Evolutionary conservation across 2,888 invertebrate genomes (phyloP).

Genomic region (Seladonia tumulorum): DNA sequence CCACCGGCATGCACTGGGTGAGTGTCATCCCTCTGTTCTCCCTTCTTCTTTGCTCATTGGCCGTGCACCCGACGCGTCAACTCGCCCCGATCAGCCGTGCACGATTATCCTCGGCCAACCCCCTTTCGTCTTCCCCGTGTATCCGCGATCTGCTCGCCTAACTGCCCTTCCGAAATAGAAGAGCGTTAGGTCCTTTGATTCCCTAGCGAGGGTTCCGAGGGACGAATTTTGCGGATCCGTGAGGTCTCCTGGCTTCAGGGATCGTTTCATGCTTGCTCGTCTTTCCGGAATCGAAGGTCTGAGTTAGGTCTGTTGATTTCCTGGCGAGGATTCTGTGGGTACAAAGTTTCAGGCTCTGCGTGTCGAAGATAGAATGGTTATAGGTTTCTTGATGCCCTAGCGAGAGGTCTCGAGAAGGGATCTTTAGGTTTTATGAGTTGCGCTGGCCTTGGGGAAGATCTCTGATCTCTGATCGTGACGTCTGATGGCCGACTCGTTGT

Average conservation of each 20-base stretch:
- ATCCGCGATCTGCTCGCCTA: not conserved
- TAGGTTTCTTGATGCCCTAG: not conserved
- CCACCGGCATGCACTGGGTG: constrained; percentile 97
- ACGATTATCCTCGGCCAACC: constrained; percentile 31
- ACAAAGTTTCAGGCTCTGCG: too few species aligned
- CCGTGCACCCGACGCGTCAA: constrained; percentile 34
- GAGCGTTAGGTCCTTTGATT: not conserved
- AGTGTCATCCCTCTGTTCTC: constrained; percentile 82
- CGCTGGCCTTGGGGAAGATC: not conserved
- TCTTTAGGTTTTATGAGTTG: not conserved
- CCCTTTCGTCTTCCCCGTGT: constrained; percentile 20
- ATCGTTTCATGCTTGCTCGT: too few species aligned
- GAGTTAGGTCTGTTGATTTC: too few species aligned
- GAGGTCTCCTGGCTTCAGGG: too few species aligned
- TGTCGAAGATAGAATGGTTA: not conserved
- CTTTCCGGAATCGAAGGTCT: too few species aligned
- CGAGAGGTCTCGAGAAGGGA: not conserved
- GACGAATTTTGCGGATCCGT: not conserved
- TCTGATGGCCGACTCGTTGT: too few species aligned
- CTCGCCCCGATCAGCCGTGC: constrained; percentile 42
- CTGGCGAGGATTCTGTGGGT: too few species aligned
- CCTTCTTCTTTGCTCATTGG: constrained; percentile 63
- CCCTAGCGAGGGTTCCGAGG: not conserved
- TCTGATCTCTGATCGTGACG: not conserved
- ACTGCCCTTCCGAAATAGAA: too few species aligned